Base-by-base conservation (phyloP, 1,140 invertebrate species). In the Habropoda laboriosa region DNA sequence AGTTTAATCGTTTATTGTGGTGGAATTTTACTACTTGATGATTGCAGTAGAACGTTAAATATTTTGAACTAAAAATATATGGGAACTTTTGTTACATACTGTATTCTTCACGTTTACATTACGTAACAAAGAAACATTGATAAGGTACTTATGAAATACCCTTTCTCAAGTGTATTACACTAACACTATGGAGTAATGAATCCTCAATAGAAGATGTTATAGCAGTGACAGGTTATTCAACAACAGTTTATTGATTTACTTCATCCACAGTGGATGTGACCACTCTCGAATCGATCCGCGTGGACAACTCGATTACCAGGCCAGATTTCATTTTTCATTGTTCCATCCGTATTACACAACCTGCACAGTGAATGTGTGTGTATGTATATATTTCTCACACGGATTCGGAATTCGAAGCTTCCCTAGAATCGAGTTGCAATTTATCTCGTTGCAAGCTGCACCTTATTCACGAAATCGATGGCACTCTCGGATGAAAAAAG, bases 401-500 rank as follows among this genome's bases (percentile, higher is more conserved):
- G 18, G n/a, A 24, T 24, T 18, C 60, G 3, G n/a, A 13, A 40
- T 21, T 24, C 32, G 24, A 8, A n/a, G 0, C 42, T n/a, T n/a
- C n/a, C n/a, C 63, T 27, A 27, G 27, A 47, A 66, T 55, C 10
- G 63, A 66, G 30, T 32, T 47, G n/a, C 27, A 47, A 30, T 66
- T 66, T 70, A 68, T 68, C 40, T 18, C 30, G 66, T 38, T 38
- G 21, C 24, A 21, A 1, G 18, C 21, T 38, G 30, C 32, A 13
- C 38, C 30, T 68, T 68, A 21, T 24, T 13, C 30, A 32, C 24
- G 49, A 55, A 70, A 53, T 70, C 67, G n/a, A 70, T 21, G 49
- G 24, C 35, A 13, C 7, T n/a, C 16, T 16, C 7, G 21, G 16
- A 47, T 66, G 47, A 66, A 66, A 70, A 49, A 27, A 4, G 30